Evolutionary conservation across 2,113 vertebrate species (phyloP).

Genomic region (Fregata magnificens): DNA sequence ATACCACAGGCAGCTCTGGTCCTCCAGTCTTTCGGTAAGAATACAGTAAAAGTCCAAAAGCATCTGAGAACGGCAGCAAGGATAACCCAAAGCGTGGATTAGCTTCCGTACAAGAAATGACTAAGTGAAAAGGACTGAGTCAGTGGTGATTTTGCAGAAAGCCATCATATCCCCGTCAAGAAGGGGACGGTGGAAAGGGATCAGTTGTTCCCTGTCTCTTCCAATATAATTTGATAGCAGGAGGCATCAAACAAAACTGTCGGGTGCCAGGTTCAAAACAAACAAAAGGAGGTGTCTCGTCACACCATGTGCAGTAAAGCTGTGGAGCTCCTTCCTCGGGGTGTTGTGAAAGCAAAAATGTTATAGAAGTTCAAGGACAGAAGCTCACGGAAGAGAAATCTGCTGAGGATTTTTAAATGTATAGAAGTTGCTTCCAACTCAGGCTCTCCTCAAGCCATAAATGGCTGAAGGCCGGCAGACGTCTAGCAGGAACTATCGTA

Average conservation of each 20-base stretch:
- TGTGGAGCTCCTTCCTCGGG: not conserved
- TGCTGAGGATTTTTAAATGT: not conserved
- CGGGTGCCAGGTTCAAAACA: not conserved
- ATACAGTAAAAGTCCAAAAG: not conserved
- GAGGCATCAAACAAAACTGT: not conserved
- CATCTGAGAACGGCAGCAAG: not conserved
- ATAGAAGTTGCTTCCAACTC: not conserved
- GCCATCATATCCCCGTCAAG: not conserved
- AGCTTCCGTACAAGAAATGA: not conserved
- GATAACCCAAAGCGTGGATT: not conserved
- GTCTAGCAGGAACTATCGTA: not conserved
- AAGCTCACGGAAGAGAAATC: not conserved
- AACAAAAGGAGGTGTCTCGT: not conserved
- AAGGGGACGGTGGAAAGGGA: not conserved
- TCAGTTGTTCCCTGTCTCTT: not conserved
- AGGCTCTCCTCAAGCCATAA: not conserved
- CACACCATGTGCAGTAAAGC: not conserved
- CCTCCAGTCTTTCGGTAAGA: not conserved
- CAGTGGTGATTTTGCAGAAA: not conserved
- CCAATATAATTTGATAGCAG: not conserved
- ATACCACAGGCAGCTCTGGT: not conserved
- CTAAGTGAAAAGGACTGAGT: not conserved
- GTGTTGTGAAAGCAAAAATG: not conserved
- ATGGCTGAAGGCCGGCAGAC: not conserved
- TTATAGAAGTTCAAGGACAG: not conserved